phyloP scores from a whole-genome alignment of 2,797 vertebrate genomes.

The Salmo trutta region DNA sequence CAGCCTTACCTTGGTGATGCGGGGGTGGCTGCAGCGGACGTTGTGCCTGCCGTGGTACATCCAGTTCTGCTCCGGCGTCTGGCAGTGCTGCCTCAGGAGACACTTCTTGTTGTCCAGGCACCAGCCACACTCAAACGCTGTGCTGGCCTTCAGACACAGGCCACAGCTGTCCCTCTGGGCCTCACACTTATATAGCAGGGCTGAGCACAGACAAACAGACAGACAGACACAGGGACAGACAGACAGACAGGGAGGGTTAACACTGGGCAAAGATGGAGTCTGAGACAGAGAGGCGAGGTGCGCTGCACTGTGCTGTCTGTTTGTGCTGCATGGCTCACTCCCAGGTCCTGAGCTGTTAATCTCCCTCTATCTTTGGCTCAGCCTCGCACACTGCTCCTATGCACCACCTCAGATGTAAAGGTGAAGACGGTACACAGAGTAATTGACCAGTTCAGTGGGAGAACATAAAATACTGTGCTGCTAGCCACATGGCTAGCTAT shows the following conservation, averaged over 20 bases:
- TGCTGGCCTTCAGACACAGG: conserved; percentile 87
- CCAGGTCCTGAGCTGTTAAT: conserved; percentile 16
- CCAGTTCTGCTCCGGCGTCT: conserved; percentile 82
- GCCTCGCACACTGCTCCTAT: background rate
- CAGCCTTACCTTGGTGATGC: conserved; percentile 77
- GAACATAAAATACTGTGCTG: background rate
- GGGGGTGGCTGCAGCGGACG: conserved; percentile 86
- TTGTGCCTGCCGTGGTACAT: conserved; percentile 85
- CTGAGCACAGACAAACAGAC: conserved; percentile 58
- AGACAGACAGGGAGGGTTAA: background rate
- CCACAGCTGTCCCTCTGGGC: conserved; percentile 89
- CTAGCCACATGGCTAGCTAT: background rate
- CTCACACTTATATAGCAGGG: conserved; percentile 88
- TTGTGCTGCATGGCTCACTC: conserved; percentile 26
- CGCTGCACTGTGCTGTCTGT: conserved; percentile 36
- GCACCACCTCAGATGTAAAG: conserved; percentile 24
- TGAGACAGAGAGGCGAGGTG: background rate
- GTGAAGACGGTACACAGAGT: conserved; percentile 11
- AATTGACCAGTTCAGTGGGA: conserved; percentile 22
- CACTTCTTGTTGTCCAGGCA: conserved; percentile 83
- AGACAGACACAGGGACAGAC: conserved; percentile 5
- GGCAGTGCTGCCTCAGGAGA: conserved; percentile 84
- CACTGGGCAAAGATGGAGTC: background rate
- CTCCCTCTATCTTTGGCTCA: conserved; percentile 14
- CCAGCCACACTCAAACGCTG: conserved; percentile 88